These are phyloP conservation scores for Tiphia femorata DNA, from an alignment of 2,888 invertebrate species.

Conservation along the genomic window DNA sequence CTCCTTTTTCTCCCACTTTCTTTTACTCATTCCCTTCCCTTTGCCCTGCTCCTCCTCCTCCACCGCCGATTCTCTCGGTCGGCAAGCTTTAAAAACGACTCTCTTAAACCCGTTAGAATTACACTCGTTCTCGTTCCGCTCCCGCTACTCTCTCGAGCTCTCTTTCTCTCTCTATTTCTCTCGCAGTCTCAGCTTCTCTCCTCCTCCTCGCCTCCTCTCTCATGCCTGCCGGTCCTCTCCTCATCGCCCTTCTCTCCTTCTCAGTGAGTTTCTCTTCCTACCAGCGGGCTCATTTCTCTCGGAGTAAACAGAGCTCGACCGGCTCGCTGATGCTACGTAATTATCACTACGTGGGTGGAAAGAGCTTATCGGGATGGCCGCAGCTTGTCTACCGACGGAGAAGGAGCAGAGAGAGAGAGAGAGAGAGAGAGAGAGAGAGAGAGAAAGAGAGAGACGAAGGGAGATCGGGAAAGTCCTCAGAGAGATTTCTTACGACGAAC, in stretches of 20 bases:
- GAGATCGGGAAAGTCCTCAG: conserved; percentile 3
- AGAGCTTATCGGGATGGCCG: not conserved
- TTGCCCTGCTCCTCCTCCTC: conserved; percentile 10
- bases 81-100: conserved; percentile 46
- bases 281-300: conserved; percentile 5
- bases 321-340: conserved; percentile 29
- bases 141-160: not conserved
- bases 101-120: conserved; percentile 49
- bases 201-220: not conserved
- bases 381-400: not conserved
- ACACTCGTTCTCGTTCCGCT: conserved; percentile 19
- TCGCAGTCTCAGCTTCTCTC: not conserved
- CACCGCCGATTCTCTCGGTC: conserved; percentile 29
- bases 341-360: conserved; percentile 12
- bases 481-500: conserved; percentile 34
- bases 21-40: conserved; percentile 9
- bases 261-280: too few relatives aligned
- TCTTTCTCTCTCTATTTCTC: not conserved
- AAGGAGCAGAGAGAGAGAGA: not conserved
- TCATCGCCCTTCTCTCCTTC: not conserved
- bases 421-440: not conserved
- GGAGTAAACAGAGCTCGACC: conserved; percentile 33
- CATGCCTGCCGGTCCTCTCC: not conserved
- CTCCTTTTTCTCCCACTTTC: conserved; percentile 5
- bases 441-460: not conserved